Evolutionary conservation across 2,888 invertebrate genomes (phyloP).

Genomic region (Drosophila diplacantha): DNA sequence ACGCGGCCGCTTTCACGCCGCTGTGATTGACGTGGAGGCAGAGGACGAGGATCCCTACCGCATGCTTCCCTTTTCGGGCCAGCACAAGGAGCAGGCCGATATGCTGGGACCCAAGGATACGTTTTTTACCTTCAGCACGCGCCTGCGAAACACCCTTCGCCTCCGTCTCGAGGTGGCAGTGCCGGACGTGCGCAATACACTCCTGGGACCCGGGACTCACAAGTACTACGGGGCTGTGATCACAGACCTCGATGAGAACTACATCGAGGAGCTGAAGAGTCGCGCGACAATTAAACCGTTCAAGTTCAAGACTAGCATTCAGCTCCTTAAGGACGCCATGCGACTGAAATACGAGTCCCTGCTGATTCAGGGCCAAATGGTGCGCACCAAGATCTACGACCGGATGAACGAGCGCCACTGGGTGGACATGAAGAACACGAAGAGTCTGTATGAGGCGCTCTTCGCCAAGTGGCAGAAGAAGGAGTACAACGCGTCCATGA

Average conservation of each 20-base stretch:
- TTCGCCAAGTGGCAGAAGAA: conserved; percentile 76
- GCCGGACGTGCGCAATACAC: conserved; percentile 58
- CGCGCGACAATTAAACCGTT: conserved; percentile 70
- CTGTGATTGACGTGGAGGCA: conserved; percentile 66
- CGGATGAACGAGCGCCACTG: conserved; percentile 72
- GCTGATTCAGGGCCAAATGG: conserved; percentile 74
- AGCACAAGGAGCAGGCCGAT: conserved; percentile 69
- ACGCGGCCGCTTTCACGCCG: conserved; percentile 69
- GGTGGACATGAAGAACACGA: conserved; percentile 66
- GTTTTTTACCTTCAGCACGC: conserved; percentile 74
- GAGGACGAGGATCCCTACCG: conserved; percentile 73
- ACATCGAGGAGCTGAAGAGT: conserved; percentile 73
- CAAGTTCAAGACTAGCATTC: conserved; percentile 69
- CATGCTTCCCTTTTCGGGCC: conserved; percentile 74
- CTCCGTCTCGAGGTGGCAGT: conserved; percentile 73
- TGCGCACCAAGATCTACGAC: conserved; percentile 73
- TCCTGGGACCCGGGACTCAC: conserved; percentile 60
- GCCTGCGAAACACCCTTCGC: conserved; percentile 73
- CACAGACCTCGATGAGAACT: conserved; percentile 76
- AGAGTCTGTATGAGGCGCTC: conserved; percentile 66
- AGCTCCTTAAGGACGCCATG: conserved; percentile 70
- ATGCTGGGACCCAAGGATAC: conserved; percentile 67
- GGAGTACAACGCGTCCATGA: conserved; percentile 74
- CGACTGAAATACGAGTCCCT: conserved; percentile 75
- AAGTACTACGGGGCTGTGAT: conserved; percentile 70